Evolutionary conservation across 2,113 vertebrate species (phyloP).

Genomic region (Osmerus mordax): DNA sequence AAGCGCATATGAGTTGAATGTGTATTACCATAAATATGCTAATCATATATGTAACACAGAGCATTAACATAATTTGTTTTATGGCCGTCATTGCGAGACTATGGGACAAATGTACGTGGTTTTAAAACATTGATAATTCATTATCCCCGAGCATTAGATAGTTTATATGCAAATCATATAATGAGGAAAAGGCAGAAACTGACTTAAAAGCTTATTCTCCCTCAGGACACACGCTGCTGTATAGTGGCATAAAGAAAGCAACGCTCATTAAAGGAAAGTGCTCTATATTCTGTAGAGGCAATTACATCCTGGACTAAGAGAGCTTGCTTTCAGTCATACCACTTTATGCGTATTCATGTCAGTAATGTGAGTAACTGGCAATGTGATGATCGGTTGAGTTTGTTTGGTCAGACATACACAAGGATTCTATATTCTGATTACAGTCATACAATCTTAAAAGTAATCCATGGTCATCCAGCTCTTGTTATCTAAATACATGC

Average conservation of each 20-base stretch:
- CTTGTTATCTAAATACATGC: too few species aligned
- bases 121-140: slow-evolving; percentile 64
- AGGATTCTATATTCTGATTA: too few species aligned
- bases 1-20: slow-evolving; percentile 28
- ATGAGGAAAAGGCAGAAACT: slow-evolving; percentile 33
- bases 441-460: too few species aligned
- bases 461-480: too few species aligned
- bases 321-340: neutral
- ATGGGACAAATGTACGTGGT: slow-evolving; percentile 50
- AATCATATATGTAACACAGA: slow-evolving; percentile 51
- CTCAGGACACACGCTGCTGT: slow-evolving; percentile 21
- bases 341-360: slow-evolving; percentile 26
- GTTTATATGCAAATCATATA: slow-evolving; percentile 66
- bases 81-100: slow-evolving; percentile 44
- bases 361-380: neutral
- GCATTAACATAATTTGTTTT: slow-evolving; percentile 68
- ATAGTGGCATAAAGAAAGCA: slow-evolving; percentile 22
- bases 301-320: neutral
- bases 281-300: slow-evolving; percentile 20
- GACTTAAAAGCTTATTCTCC: slow-evolving; percentile 46
- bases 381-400: too few species aligned
- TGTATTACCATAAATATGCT: slow-evolving; percentile 54
- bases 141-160: slow-evolving; percentile 50
- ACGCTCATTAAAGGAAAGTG: slow-evolving; percentile 41
- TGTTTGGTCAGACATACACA: too few species aligned